These are phyloP conservation scores for Acanthococcus lagerstroemiae DNA, from an alignment of 2,888 invertebrate genomes.

Conservation along the genomic window DNA sequence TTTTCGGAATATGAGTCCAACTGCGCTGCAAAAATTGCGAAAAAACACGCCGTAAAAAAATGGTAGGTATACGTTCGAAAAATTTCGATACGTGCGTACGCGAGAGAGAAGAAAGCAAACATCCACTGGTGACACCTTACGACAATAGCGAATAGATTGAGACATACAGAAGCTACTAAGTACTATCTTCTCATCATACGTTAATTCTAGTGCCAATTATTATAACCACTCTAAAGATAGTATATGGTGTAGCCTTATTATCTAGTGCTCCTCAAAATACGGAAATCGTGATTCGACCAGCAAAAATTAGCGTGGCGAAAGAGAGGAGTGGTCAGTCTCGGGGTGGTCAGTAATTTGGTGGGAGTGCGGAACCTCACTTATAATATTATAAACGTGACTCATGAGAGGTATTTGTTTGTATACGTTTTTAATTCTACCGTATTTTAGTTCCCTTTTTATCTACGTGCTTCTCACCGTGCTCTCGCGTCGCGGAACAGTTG, in stretches of 20 bases:
- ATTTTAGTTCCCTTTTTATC: no score
- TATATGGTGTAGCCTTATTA: slow-evolving; percentile 22
- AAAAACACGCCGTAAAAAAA: background rate
- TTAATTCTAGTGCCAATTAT: slow-evolving; percentile 27
- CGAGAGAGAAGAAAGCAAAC: background rate
- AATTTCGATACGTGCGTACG: background rate
- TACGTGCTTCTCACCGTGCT: no score
- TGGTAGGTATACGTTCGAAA: background rate
- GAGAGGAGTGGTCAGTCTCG: no score
- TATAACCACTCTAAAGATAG: slow-evolving; percentile 29
- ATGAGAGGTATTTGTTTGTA: no score
- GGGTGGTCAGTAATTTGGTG: no score
- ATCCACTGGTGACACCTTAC: slow-evolving; percentile 13
- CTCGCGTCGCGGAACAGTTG: no score
- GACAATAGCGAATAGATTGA: slow-evolving; percentile 19
- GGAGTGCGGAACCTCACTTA: no score
- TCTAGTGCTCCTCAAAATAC: slow-evolving; percentile 19
- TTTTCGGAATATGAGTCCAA: slow-evolving; percentile 9
- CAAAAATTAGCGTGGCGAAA: no score
- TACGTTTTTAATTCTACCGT: no score
- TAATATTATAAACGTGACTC: no score
- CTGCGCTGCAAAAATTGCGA: slow-evolving; percentile 23
- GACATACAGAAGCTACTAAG: slow-evolving; percentile 14
- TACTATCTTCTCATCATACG: slow-evolving; percentile 10
- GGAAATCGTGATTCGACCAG: background rate